A percentile compares a stretch with the other conserved stretches of the same genome.
Conservation (phyloP, 2,888 invertebrate species). For the Tortrix viridana region DNA sequence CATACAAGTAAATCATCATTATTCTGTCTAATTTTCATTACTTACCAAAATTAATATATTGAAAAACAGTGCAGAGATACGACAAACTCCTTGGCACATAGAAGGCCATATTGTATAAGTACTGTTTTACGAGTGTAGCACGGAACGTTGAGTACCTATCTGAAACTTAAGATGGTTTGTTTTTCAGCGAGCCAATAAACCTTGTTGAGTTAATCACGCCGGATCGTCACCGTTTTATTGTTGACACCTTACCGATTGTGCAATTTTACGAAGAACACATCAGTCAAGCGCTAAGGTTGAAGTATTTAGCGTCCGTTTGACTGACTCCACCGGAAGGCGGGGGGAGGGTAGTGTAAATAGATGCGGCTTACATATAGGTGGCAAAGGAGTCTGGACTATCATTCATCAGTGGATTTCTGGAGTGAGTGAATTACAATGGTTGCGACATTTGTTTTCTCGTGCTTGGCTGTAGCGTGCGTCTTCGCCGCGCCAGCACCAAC, state of each 20-base stretch:
- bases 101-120: too few species aligned
- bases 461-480: slow-evolving; percentile 51
- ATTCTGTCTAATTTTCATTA: too few species aligned
- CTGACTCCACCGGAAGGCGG: slow-evolving; percentile 71
- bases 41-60: too few species aligned
- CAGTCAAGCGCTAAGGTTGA: slow-evolving; percentile 80
- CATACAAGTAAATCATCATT: too few species aligned
- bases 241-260: slow-evolving; percentile 79
- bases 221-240: slow-evolving; percentile 70
- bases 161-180: slow-evolving; percentile 8
- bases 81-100: too few species aligned
- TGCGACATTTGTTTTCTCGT: slow-evolving; percentile 58
- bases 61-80: too few species aligned
- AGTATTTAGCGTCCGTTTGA: slow-evolving; percentile 79
- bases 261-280: slow-evolving; percentile 79
- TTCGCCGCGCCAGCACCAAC: slow-evolving; percentile 59
- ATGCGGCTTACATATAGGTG: slow-evolving; percentile 80
- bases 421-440: slow-evolving; percentile 65
- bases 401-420: slow-evolving; percentile 69
- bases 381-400: slow-evolving; percentile 73
- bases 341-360: slow-evolving; percentile 82
- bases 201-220: slow-evolving; percentile 60
- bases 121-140: neutral
- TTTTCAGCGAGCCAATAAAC: slow-evolving; percentile 40
- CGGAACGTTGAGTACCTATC: slow-evolving; percentile 5